A percentile compares a stretch with the other conserved stretches of the same genome.
Conservation (phyloP, 2,797 vertebrate genomes). For the Thaleichthys pacificus region DNA sequence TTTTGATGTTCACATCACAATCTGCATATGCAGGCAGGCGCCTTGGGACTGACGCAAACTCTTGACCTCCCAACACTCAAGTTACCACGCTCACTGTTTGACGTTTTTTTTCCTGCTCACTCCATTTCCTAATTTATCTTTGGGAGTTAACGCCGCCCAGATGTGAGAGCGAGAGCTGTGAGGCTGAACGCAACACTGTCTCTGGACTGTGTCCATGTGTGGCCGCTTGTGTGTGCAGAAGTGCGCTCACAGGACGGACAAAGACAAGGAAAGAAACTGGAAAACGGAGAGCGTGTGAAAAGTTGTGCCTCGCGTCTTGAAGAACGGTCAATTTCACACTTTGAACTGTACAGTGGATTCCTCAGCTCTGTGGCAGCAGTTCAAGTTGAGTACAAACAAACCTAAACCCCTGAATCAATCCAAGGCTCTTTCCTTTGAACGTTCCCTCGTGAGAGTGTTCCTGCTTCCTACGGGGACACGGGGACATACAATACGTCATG, state of each 20-base stretch:
- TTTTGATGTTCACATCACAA: constrained; percentile 17
- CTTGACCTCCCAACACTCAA: constrained; percentile 50
- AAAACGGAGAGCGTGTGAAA: constrained; percentile 7
- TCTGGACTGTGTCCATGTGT: neutral
- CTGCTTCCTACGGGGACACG: constrained; percentile 46
- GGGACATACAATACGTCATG: constrained; percentile 54
- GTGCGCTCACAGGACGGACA: constrained; percentile 8
- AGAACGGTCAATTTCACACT: constrained; percentile 50
- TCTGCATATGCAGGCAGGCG: constrained; percentile 30
- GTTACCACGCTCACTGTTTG: constrained; percentile 44
- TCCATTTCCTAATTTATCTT: constrained; percentile 63
- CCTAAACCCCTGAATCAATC: constrained; percentile 29
- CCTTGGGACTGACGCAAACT: constrained; percentile 35
- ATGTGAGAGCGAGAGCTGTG: constrained; percentile 57
- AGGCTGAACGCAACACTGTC: constrained; percentile 32
- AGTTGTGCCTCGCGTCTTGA: constrained; percentile 37
- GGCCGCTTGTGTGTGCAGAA: neutral
- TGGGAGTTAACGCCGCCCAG: constrained; percentile 60
- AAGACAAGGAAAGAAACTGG: neutral
- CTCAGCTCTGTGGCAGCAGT: constrained; percentile 23
- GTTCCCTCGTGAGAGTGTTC: constrained; percentile 30
- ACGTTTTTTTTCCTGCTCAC: constrained; percentile 36
- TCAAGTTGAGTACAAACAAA: constrained; percentile 37
- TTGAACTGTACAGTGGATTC: constrained; percentile 28
- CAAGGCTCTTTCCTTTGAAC: constrained; percentile 12